These are phyloP conservation scores for Lycocorax pyrrhopterus DNA, from an alignment of 2,113 vertebrate species.

Conservation along the genomic window DNA sequence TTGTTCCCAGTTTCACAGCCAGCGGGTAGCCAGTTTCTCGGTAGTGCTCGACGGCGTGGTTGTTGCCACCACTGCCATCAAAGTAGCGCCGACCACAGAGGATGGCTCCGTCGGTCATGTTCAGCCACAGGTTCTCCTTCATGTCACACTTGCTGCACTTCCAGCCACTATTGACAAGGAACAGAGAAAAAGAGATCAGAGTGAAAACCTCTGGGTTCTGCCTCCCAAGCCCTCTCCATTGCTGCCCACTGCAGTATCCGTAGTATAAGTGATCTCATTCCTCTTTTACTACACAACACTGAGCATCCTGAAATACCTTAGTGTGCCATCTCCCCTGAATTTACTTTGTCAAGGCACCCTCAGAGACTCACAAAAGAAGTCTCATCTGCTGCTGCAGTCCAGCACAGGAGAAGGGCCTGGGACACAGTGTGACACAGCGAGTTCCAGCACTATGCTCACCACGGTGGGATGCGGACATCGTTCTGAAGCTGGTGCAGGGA, in stretches of 20 bases:
- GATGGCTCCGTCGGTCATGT: constrained; percentile 93
- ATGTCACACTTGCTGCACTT: constrained; percentile 94
- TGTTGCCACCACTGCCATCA: constrained; percentile 95
- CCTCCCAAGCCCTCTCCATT: not conserved
- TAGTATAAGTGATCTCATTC: fast-evolving
- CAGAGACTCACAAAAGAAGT: not conserved
- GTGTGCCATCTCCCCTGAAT: not conserved
- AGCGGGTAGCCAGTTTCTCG: constrained; percentile 89
- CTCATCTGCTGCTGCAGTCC: not conserved
- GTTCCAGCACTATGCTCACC: constrained; percentile 71
- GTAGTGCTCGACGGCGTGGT: constrained; percentile 91
- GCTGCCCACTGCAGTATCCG: fast-evolving
- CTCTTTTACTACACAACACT: not conserved
- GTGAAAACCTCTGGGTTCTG: not conserved
- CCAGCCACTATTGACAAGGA: constrained; percentile 82
- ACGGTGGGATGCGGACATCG: constrained; percentile 90
- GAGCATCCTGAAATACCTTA: not conserved
- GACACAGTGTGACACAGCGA: not conserved
- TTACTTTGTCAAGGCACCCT: not conserved
- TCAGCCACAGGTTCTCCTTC: constrained; percentile 97
- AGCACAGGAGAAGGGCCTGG: not conserved
- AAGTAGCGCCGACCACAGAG: constrained; percentile 95
- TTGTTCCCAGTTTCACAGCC: constrained; percentile 96
- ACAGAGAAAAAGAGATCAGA: not conserved
- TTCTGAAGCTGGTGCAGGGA: constrained; percentile 93